Evolutionary conservation across 2,113 vertebrate species (phyloP).

Genomic region (Indri indri): DNA sequence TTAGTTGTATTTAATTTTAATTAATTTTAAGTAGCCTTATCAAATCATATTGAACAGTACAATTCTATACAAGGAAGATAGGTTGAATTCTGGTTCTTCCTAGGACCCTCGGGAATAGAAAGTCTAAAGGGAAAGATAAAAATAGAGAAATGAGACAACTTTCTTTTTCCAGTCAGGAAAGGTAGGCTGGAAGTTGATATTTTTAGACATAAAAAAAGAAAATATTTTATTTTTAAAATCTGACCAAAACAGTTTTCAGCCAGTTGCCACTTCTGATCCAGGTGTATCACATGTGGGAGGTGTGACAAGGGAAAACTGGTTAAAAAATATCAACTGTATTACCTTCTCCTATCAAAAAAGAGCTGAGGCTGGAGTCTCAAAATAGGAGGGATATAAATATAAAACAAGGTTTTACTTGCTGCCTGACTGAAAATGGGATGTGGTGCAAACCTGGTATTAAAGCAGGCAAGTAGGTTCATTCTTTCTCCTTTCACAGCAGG

Average conservation of each 20-base stretch:
- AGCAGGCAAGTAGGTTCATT: neutral
- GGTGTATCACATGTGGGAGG: neutral
- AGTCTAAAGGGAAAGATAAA: neutral
- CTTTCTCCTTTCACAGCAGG: neutral
- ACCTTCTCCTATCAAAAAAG: neutral
- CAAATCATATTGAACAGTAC: neutral
- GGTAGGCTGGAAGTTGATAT: neutral
- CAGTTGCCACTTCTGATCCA: neutral
- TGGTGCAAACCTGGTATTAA: neutral
- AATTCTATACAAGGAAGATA: neutral
- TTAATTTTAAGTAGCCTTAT: conserved; percentile 16
- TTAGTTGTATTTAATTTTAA: neutral
- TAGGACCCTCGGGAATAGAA: neutral
- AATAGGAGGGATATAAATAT: neutral
- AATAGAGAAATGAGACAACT: neutral
- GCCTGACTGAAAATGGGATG: neutral
- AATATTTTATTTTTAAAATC: neutral
- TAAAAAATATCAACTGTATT: neutral
- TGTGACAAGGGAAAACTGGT: neutral
- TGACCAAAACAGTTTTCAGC: neutral
- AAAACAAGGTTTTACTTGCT: conserved; percentile 20
- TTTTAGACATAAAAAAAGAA: conserved; percentile 11
- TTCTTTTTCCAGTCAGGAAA: neutral
- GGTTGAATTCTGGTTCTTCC: neutral
- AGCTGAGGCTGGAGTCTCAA: neutral